phyloP scores from a whole-genome alignment of 1,140 invertebrate genomes.

The Zaprionus tsacasi region DNA sequence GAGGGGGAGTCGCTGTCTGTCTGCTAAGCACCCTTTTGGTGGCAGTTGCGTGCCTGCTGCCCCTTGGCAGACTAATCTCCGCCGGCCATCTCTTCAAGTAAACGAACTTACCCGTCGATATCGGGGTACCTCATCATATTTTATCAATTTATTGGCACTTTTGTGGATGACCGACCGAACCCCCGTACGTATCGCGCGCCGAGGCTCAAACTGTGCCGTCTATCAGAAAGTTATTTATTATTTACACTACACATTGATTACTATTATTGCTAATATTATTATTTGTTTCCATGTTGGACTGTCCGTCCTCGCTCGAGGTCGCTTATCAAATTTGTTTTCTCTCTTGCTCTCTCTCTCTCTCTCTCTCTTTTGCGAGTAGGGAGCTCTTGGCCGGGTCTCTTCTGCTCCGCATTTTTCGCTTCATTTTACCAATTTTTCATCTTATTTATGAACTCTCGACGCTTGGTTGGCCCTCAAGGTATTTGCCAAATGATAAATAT shows the following conservation, averaged over 20 bases:
- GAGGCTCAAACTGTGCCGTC: neutral
- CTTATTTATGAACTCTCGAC: slow-evolving; percentile 77
- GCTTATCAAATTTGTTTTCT: slow-evolving; percentile 64
- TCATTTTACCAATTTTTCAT: slow-evolving; percentile 69
- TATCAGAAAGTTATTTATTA: slow-evolving; percentile 73
- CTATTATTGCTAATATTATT: slow-evolving; percentile 79
- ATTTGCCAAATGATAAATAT: slow-evolving; percentile 80
- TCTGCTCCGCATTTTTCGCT: slow-evolving; percentile 55
- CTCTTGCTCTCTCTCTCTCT: slow-evolving; percentile 6
- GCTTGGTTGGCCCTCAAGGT: slow-evolving; percentile 63
- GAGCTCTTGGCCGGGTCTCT: slow-evolving; percentile 27
- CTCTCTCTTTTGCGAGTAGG: neutral
- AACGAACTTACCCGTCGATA: slow-evolving; percentile 19
- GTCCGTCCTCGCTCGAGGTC: slow-evolving; percentile 30
- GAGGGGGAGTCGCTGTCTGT: neutral
- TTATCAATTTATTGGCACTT: slow-evolving; percentile 80
- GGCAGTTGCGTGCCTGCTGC: slow-evolving; percentile 48
- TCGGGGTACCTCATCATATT: slow-evolving; percentile 66
- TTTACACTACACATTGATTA: slow-evolving; percentile 80
- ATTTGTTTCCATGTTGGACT: slow-evolving; percentile 42
- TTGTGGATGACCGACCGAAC: slow-evolving; percentile 26
- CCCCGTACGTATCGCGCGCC: too few relatives aligned
- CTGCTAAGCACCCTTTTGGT: slow-evolving; percentile 59
- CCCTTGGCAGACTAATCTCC: slow-evolving; percentile 57
- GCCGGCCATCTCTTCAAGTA: slow-evolving; percentile 34